phyloP scores from a whole-genome alignment of 2,888 invertebrate species.

The Drosophila longiperda region DNA sequence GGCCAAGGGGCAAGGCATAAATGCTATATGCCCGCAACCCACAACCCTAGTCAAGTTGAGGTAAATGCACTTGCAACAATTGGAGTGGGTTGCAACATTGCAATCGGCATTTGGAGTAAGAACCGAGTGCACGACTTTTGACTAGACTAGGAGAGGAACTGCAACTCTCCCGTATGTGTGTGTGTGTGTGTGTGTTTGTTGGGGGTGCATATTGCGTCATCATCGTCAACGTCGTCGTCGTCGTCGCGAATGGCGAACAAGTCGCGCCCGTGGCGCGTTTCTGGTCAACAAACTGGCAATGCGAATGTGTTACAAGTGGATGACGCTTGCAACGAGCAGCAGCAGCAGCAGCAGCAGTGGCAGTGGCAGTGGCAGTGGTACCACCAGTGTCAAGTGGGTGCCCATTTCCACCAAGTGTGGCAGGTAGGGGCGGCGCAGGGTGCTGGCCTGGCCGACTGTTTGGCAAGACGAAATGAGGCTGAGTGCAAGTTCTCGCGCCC shows the following conservation, averaged over 20 bases:
- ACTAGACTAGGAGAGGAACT: conserved; percentile 35
- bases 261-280: conserved; percentile 57
- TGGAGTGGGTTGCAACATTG: conserved; percentile 20
- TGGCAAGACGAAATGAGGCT: conserved; percentile 72
- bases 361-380: conserved; percentile 3
- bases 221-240: conserved; percentile 42
- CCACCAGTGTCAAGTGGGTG: conserved; percentile 44
- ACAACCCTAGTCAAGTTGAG: conserved; percentile 40
- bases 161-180: conserved; percentile 39
- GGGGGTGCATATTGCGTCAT: conserved; percentile 68
- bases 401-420: conserved; percentile 14
- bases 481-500: conserved; percentile 73
- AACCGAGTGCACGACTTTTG: conserved; percentile 60
- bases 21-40: conserved; percentile 23
- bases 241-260: conserved; percentile 54
- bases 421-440: conserved; percentile 6
- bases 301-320: conserved; percentile 77
- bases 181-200: conserved; percentile 14
- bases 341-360: conserved; percentile 3
- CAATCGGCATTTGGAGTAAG: conserved; percentile 59
- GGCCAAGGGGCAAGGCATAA: background rate
- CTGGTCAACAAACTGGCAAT: conserved; percentile 53
- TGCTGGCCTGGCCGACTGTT: conserved; percentile 2
- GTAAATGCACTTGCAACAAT: conserved; percentile 67
- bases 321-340: conserved; percentile 49